Conservation (phyloP, 2,113 vertebrate genomes). For the Tragulus kanchil region DNA sequence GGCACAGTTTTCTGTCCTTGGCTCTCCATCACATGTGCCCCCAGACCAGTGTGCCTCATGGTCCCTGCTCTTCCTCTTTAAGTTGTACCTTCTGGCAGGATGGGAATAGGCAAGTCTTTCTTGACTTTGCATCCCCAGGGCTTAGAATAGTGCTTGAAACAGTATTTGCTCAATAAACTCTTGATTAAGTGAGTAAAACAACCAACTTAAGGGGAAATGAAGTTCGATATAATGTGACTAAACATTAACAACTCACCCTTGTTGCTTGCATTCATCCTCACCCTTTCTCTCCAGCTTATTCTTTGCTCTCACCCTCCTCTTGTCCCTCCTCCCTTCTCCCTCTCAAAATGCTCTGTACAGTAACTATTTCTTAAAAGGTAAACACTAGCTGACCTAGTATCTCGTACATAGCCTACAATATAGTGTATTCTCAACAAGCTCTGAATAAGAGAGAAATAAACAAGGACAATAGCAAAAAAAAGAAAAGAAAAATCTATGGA, state of each 20-base stretch:
- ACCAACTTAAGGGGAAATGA: conserved; percentile 54
- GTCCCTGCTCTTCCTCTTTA: neutral
- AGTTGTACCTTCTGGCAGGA: conserved; percentile 6
- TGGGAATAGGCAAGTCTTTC: conserved; percentile 41
- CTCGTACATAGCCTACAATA: neutral
- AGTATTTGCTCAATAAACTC: conserved; percentile 73
- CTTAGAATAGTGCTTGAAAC: conserved; percentile 54
- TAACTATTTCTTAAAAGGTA: neutral
- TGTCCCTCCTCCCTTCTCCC: neutral
- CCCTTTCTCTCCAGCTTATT: neutral
- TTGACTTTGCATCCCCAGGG: conserved; percentile 61
- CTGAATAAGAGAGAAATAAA: neutral
- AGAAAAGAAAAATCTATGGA: neutral
- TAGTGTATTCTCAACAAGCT: neutral
- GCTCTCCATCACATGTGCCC: neutral
- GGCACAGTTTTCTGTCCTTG: neutral
- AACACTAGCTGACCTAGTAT: neutral
- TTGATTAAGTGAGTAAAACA: conserved; percentile 59
- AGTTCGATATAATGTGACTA: conserved; percentile 56
- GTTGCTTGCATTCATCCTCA: conserved; percentile 32
- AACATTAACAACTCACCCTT: conserved; percentile 63
- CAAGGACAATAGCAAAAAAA: neutral
- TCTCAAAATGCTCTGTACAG: neutral
- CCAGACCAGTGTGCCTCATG: neutral
- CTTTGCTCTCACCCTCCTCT: neutral